Conservation (phyloP, 2,797 vertebrate species). For the Gymnodraco acuticeps region DNA sequence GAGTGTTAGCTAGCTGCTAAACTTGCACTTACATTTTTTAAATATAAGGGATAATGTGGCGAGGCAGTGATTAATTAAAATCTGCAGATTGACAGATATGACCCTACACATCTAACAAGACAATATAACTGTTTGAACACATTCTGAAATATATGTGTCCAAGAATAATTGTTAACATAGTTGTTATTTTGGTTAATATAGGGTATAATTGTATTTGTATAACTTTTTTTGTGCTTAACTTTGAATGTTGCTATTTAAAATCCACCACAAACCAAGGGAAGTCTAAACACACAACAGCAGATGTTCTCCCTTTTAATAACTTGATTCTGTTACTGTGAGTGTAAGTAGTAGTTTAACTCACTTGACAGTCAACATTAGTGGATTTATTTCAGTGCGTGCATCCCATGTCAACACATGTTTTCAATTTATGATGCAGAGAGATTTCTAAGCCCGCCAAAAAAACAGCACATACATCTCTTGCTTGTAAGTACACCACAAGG, state of each 20-base stretch:
- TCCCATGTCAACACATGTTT: constrained; percentile 16
- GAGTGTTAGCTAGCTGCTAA: background rate
- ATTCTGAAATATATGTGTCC: background rate
- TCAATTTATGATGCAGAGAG: constrained; percentile 9
- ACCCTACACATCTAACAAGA: too few species aligned
- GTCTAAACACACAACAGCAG: background rate
- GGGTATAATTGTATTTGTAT: background rate
- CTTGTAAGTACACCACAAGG: constrained; percentile 27
- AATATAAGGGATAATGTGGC: too few species aligned
- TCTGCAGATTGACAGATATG: too few species aligned
- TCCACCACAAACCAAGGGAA: background rate
- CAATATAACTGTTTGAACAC: background rate
- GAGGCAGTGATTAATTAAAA: too few species aligned
- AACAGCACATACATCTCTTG: background rate
- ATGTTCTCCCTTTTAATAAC: background rate
- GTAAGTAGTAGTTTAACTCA: background rate
- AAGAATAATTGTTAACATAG: background rate
- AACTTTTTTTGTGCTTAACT: background rate
- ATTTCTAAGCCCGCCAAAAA: constrained; percentile 20
- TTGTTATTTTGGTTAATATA: background rate
- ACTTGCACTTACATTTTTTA: background rate
- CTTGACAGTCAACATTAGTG: constrained; percentile 10
- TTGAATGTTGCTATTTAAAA: background rate
- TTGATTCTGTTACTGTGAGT: background rate
- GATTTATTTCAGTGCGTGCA: constrained; percentile 12